A percentile compares a stretch with the other conserved stretches of the same genome.
Evolutionary conservation across 2,888 invertebrate species (phyloP).

Genomic region (Amblyteles armatorius): DNA sequence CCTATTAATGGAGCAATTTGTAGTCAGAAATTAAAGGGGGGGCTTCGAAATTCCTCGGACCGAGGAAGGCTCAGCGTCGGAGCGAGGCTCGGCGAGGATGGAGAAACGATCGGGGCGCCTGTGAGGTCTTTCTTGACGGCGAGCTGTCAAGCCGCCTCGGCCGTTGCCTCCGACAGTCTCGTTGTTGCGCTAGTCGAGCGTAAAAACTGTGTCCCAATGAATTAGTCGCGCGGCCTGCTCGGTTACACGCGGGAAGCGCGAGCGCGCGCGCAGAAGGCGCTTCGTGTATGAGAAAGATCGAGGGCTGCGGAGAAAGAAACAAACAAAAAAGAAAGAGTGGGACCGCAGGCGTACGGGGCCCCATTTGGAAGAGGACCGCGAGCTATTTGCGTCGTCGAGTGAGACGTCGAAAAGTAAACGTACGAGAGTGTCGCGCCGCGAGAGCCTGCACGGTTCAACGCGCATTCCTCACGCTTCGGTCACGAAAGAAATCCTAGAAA

Average conservation of each 20-base stretch:
- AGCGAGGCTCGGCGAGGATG: not conserved
- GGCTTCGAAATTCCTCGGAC: conserved; percentile 64
- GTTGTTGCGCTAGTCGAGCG: conserved; percentile 60
- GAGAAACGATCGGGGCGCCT: conserved; percentile 45
- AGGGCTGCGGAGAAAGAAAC: not conserved
- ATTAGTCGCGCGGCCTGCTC: conserved; percentile 65
- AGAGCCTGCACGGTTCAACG: conserved; percentile 24
- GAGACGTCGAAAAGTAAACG: conserved; percentile 57
- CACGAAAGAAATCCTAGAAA: not conserved
- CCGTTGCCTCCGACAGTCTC: conserved; percentile 48
- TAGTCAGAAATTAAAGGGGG: conserved; percentile 69
- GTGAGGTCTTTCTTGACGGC: conserved; percentile 64
- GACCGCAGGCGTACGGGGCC: conserved; percentile 17
- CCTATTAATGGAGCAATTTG: conserved; percentile 71
- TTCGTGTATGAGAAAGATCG: conserved; percentile 13
- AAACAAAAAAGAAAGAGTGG: conserved; percentile 40
- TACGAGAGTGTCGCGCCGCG: conserved; percentile 27
- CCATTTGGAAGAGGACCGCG: conserved; percentile 21
- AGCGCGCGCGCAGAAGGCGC: conserved; percentile 33
- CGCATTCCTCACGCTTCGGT: conserved; percentile 4
- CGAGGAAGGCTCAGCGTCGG: conserved; percentile 10
- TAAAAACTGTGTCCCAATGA: conserved; percentile 69
- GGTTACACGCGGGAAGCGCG: conserved; percentile 58
- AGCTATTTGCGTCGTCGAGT: conserved; percentile 47
- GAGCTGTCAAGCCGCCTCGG: conserved; percentile 55